phyloP scores from a whole-genome alignment of 2,797 vertebrate species.

The Pitangus sulphuratus region DNA sequence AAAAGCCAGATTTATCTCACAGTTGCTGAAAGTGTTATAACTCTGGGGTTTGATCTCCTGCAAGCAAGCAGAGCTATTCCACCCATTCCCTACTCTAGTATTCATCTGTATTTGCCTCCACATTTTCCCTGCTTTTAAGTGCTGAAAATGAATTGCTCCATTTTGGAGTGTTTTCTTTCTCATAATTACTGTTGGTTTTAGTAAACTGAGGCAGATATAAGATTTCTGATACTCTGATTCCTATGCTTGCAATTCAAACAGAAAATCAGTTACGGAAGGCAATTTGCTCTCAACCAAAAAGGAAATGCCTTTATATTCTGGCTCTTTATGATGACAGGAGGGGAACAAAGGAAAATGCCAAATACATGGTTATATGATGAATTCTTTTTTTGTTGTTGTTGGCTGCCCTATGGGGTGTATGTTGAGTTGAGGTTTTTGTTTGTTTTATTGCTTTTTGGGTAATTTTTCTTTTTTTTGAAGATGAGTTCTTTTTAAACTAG shows the following conservation, averaged over 20 bases:
- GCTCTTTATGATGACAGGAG: not conserved
- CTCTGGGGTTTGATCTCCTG: not conserved
- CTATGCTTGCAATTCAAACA: not conserved
- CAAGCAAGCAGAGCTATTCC: not conserved
- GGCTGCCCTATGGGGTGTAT: not conserved
- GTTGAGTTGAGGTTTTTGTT: not conserved
- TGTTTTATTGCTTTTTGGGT: not conserved
- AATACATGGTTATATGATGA: fast-evolving
- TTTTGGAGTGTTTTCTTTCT: not conserved
- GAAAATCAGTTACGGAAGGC: not conserved
- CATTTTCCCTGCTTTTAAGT: not conserved
- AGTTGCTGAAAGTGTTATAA: not conserved
- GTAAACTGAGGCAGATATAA: not conserved
- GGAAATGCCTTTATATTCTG: not conserved
- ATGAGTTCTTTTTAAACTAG: not conserved
- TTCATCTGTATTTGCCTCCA: not conserved
- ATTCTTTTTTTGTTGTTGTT: not conserved
- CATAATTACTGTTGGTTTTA: not conserved
- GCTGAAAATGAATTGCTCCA: not conserved
- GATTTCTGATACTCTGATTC: not conserved
- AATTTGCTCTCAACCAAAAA: not conserved
- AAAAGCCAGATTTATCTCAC: not conserved
- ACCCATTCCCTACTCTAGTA: not conserved
- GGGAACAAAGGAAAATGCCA: not conserved
- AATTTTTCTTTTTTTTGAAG: not conserved